Evolutionary conservation across 2,797 vertebrate species (phyloP), one percentile per base, ranked within the genome.

Genomic region (Cygnus olor): DNA sequence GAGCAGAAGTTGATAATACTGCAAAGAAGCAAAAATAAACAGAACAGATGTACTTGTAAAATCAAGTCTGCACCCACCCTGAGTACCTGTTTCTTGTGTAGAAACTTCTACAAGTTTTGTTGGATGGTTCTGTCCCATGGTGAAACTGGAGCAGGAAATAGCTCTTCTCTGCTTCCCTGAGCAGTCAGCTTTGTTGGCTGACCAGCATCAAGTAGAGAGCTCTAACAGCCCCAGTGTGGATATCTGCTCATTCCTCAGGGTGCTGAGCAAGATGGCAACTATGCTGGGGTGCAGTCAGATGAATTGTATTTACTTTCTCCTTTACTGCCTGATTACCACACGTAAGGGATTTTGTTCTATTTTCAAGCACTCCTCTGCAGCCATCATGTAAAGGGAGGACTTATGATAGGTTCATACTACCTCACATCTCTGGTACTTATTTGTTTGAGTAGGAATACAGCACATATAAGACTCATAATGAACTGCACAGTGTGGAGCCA

Each of bases 11-110:
- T 95, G 98, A 98, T 98, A 97, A 98, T 97, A 91, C 97, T 96
- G 97, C 96, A 96, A 96, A 97, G 97, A 97, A 97, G 97, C 97
- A 98, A 98, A 98, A 98, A 98, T 98, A 98, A 98, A 98, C 97
- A 98, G 97, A 98, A 96, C 98, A 98, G 98, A 98, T 98, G 98
- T 96, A 98, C 98, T 97, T 97, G 97, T 94, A 97, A 98, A 98
- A 98, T 95, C 97, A 95, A 97, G 97, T 97, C 98, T 97, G 97
- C 96, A 94, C 94, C 97, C 97, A 96, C 97, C 97, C 96, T 53
- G 65, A 96, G 95, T 98, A 98, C 98, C 98, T 98, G 97, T 88
- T 96, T 97, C 81, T 94, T 95, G 96, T 85, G 95, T 53, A 97
- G 96, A 97, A 97, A 97, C 96, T 98, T 97, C 94, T 92, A 51